phyloP scores from a whole-genome alignment of 2,888 invertebrate species.

The Gymnocheta viridis region DNA sequence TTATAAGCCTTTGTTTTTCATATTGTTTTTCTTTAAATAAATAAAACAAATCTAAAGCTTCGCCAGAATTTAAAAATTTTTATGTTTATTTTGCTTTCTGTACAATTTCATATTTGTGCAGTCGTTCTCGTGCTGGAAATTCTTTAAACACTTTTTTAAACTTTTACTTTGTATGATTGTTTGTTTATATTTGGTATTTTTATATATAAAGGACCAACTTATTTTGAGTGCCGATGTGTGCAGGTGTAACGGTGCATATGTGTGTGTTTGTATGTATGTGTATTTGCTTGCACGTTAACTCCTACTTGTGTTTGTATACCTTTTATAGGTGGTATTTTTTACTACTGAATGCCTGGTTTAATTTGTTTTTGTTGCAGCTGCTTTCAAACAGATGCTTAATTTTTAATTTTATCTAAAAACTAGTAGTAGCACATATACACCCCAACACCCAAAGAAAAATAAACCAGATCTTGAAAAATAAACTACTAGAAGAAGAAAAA shows the following conservation, averaged over 20 bases:
- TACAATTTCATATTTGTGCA: constrained; percentile 35
- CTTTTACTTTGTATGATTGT: constrained; percentile 10
- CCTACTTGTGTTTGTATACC: constrained; percentile 1
- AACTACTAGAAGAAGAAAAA: not conserved
- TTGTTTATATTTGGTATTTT: constrained; percentile 26
- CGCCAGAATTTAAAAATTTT: constrained; percentile 49
- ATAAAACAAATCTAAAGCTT: constrained; percentile 55
- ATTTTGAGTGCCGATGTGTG: not conserved
- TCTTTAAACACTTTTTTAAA: constrained; percentile 35
- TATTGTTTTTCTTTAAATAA: constrained; percentile 11
- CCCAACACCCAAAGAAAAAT: constrained; percentile 1
- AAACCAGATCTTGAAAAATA: constrained; percentile 28
- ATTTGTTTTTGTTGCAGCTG: constrained; percentile 59
- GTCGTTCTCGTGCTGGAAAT: constrained; percentile 45
- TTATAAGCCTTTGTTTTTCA: constrained; percentile 52
- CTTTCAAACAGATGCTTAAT: constrained; percentile 76
- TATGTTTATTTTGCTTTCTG: constrained; percentile 12
- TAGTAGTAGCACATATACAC: constrained; percentile 25
- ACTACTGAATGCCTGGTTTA: constrained; percentile 35
- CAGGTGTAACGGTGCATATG: not conserved
- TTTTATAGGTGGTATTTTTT: constrained; percentile 37
- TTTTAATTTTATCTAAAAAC: constrained; percentile 75
- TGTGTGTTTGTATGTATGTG: not conserved
- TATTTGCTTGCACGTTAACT: not conserved
- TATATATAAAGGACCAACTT: not conserved